These are phyloP conservation scores for cattle (Bos taurus) DNA, from an alignment of 2,113 vertebrate species.

Conservation along the genomic window DNA sequence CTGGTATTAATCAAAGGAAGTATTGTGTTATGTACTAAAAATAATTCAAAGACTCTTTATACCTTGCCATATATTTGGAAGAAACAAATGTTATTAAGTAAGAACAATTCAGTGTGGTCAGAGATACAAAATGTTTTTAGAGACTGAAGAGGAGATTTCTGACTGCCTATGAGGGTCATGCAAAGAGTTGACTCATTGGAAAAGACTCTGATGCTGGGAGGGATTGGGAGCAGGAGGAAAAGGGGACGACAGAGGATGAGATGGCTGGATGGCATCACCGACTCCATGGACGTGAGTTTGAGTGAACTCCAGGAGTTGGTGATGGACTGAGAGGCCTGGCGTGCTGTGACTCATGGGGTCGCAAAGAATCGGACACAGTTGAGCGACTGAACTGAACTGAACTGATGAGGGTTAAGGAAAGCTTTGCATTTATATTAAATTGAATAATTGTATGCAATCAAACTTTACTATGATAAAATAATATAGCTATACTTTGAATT, in stretches of 20 bases:
- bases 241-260: too few relatives aligned
- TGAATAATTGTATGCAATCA: not conserved
- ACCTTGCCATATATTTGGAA: not conserved
- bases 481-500: too few relatives aligned
- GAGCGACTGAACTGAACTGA: too few relatives aligned
- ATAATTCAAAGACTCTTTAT: not conserved
- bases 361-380: too few relatives aligned
- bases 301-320: too few relatives aligned
- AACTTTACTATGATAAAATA: not conserved
- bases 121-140: not conserved
- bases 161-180: not conserved
- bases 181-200: too few relatives aligned
- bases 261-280: too few relatives aligned
- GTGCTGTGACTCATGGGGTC: too few relatives aligned
- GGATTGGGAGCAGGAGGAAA: too few relatives aligned
- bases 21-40: not conserved
- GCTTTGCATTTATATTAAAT: not conserved
- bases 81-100: not conserved
- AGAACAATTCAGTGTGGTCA: not conserved
- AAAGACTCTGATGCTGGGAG: too few relatives aligned
- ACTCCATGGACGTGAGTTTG: too few relatives aligned
- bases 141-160: not conserved
- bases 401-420: not conserved
- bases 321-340: too few relatives aligned
- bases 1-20: not conserved